A percentile compares a stretch with the other conserved stretches of the same genome.
Conservation (phyloP, 2,888 invertebrate genomes). For the Callyntrura guangdongensis region DNA sequence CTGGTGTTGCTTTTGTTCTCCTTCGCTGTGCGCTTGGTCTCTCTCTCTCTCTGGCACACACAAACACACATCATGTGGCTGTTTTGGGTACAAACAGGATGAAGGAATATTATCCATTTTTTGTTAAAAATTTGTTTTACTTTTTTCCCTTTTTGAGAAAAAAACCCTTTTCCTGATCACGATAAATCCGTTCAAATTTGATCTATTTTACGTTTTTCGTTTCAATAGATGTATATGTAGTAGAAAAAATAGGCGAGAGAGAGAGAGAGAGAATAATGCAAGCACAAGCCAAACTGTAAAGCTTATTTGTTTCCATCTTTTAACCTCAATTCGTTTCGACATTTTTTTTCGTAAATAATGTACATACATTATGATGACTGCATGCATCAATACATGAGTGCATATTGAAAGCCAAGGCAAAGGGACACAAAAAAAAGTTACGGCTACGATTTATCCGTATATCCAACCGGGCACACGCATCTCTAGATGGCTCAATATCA, state of each 20-base stretch:
- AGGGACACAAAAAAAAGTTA: conserved; percentile 40
- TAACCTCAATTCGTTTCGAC: conserved; percentile 78
- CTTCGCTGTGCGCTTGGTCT: not conserved
- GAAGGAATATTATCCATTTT: conserved; percentile 28
- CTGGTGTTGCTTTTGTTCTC: conserved; percentile 7
- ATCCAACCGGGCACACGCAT: not conserved
- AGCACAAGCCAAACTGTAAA: conserved; percentile 13
- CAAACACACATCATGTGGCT: not conserved
- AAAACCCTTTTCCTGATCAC: conserved; percentile 67
- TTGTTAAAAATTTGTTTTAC: conserved; percentile 70
- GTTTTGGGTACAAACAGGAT: conserved; percentile 16
- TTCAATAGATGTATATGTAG: conserved; percentile 67
- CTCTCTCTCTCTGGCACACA: conserved; percentile 22
- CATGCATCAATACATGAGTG: conserved; percentile 24
- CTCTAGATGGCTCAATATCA: not conserved
- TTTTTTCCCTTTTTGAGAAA: conserved; percentile 65
- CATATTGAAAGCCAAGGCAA: not conserved
- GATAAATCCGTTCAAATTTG: conserved; percentile 77
- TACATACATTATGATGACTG: conserved; percentile 36
- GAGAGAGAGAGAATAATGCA: conserved; percentile 2
- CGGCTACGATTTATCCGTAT: conserved; percentile 2
- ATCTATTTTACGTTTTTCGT: conserved; percentile 76
- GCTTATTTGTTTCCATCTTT: conserved; percentile 70
- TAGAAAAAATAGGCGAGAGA: not conserved
- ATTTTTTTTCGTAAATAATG: conserved; percentile 60